phyloP scores from a whole-genome alignment of 2,113 vertebrate species.

The Daubentonia madagascariensis region DNA sequence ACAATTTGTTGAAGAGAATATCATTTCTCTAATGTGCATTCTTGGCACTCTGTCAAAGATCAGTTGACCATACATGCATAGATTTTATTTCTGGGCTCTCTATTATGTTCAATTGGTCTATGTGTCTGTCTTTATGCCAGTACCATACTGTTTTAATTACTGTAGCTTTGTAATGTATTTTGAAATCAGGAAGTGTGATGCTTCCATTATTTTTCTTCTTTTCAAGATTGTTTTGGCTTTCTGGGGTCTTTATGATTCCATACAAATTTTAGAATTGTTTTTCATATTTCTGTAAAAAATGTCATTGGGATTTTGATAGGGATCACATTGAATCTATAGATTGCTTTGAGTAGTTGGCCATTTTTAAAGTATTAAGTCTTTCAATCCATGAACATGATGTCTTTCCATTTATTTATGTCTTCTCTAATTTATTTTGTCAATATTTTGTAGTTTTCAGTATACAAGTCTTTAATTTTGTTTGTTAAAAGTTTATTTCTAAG shows the following conservation, averaged over 20 bases:
- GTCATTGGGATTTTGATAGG: not conserved
- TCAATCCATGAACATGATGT: not conserved
- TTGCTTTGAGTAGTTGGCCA: not conserved
- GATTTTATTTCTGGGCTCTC: not conserved
- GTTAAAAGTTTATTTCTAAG: no score
- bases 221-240: not conserved
- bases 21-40: not conserved
- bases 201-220: not conserved
- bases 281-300: not conserved
- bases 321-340: not conserved
- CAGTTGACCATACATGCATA: not conserved
- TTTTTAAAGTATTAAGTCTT: not conserved
- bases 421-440: not conserved
- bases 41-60: not conserved
- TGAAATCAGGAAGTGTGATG: not conserved
- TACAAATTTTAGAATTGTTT: not conserved
- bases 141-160: not conserved
- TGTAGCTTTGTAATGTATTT: not conserved
- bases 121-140: not conserved
- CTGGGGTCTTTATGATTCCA: not conserved
- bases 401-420: not conserved
- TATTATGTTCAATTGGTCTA: not conserved
- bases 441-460: no score
- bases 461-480: no score
- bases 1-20: not conserved